Percentiles rank a stretch among this genome's conserved stretches.
These are phyloP conservation scores for Podargus strigoides DNA, from an alignment of 2,797 vertebrate species.

Conservation along the genomic window DNA sequence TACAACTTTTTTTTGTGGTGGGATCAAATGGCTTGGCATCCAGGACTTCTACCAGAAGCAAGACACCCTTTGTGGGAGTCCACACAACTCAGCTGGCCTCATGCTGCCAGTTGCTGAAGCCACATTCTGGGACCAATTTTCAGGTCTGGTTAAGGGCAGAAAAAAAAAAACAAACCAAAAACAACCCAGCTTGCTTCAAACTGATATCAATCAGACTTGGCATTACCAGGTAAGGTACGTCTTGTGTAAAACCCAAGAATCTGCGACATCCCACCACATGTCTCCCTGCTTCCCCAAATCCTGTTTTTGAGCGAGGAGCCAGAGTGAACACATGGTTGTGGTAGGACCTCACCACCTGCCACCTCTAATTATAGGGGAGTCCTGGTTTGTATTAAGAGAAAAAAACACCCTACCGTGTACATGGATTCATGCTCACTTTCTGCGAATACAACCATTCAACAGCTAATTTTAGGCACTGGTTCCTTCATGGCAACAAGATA, in stretches of 20 bases:
- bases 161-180: slow-evolving; percentile 20
- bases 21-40: slow-evolving; percentile 76
- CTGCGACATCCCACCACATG: background rate
- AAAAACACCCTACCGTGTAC: background rate
- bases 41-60: slow-evolving; percentile 93
- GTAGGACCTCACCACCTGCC: slow-evolving; percentile 58
- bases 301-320: slow-evolving; percentile 40
- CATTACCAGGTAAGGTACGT: slow-evolving; percentile 51
- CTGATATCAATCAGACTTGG: slow-evolving; percentile 68
- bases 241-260: slow-evolving; percentile 62
- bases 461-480: background rate
- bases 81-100: slow-evolving; percentile 77
- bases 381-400: slow-evolving; percentile 3
- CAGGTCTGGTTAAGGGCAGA: slow-evolving; percentile 69
- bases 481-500: slow-evolving; percentile 1
- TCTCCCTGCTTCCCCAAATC: slow-evolving; percentile 37
- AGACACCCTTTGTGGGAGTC: slow-evolving; percentile 86
- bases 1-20: slow-evolving; percentile 82
- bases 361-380: slow-evolving; percentile 64
- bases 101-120: slow-evolving; percentile 75
- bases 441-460: slow-evolving; percentile 37
- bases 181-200: slow-evolving; percentile 47
- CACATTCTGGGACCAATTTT: slow-evolving; percentile 77
- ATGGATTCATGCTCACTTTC: background rate
- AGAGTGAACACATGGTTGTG: slow-evolving; percentile 6